phyloP scores from a whole-genome alignment of 2,113 vertebrate genomes.

The Scalopus aquaticus region DNA sequence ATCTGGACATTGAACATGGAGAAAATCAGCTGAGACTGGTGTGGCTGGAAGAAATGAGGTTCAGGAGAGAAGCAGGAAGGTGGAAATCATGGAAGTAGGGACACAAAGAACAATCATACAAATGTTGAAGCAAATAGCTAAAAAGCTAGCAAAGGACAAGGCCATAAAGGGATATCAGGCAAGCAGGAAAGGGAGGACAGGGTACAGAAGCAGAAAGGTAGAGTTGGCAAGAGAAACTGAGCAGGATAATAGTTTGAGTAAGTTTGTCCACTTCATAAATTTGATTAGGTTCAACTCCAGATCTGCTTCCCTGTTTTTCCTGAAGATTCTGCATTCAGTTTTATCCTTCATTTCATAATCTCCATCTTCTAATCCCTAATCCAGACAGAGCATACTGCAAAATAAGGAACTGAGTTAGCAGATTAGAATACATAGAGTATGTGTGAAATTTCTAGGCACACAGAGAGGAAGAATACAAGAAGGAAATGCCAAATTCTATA shows the following conservation, averaged over 20 bases:
- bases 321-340: background rate
- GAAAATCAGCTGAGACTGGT: background rate
- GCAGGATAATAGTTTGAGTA: background rate
- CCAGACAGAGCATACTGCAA: background rate
- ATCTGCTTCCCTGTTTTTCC: background rate
- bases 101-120: background rate
- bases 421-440: background rate
- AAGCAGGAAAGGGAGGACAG: background rate
- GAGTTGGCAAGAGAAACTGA: background rate
- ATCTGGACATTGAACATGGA: background rate
- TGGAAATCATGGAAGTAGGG: background rate
- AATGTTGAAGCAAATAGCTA: background rate
- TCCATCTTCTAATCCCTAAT: background rate
- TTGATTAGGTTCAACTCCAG: background rate
- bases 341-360: conserved; percentile 9
- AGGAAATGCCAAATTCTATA: background rate
- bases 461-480: background rate
- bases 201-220: background rate
- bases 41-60: background rate
- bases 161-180: background rate
- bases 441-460: background rate
- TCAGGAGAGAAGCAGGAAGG: background rate
- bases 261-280: background rate
- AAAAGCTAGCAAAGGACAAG: background rate
- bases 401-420: background rate